Conservation (phyloP, 1,140 invertebrate genomes). For the Drosophila hydei region DNA sequence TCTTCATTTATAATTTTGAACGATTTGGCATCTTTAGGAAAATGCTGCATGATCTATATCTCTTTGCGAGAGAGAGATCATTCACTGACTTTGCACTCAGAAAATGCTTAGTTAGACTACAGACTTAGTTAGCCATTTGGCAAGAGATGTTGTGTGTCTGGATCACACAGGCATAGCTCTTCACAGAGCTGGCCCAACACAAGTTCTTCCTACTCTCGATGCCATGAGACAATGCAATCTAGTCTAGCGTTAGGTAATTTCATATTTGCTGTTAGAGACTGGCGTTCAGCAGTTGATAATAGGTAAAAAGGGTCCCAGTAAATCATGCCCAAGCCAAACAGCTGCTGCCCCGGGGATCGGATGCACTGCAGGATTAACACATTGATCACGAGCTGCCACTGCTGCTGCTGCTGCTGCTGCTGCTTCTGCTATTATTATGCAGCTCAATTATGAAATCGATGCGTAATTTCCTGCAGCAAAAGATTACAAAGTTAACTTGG, state of each 20-base stretch:
- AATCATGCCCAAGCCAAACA: not conserved
- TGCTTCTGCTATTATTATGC: not conserved
- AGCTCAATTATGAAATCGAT: conserved; percentile 20
- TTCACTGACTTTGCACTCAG: too few relatives aligned
- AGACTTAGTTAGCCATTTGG: too few relatives aligned
- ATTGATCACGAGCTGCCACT: not conserved
- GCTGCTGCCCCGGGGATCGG: not conserved
- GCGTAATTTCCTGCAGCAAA: conserved; percentile 18
- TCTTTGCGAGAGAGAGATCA: too few relatives aligned
- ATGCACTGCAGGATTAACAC: conserved; percentile 15
- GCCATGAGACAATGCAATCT: conserved; percentile 19
- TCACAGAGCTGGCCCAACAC: not conserved
- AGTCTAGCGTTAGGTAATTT: conserved; percentile 24
- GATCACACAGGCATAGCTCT: too few relatives aligned
- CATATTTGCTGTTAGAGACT: conserved; percentile 23
- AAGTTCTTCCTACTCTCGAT: not conserved
- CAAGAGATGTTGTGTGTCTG: too few relatives aligned
- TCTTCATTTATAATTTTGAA: too few relatives aligned
- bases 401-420: not conserved
- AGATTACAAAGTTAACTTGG: not conserved
- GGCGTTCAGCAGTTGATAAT: not conserved
- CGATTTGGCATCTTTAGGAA: too few relatives aligned
- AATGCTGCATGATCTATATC: too few relatives aligned
- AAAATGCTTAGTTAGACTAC: too few relatives aligned
- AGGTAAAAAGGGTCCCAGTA: conserved; percentile 10